Percentiles rank a stretch among this genome's conserved stretches.
These are phyloP conservation scores for Istiophorus platypterus DNA, from an alignment of 2,113 vertebrate species.

Conservation along the genomic window DNA sequence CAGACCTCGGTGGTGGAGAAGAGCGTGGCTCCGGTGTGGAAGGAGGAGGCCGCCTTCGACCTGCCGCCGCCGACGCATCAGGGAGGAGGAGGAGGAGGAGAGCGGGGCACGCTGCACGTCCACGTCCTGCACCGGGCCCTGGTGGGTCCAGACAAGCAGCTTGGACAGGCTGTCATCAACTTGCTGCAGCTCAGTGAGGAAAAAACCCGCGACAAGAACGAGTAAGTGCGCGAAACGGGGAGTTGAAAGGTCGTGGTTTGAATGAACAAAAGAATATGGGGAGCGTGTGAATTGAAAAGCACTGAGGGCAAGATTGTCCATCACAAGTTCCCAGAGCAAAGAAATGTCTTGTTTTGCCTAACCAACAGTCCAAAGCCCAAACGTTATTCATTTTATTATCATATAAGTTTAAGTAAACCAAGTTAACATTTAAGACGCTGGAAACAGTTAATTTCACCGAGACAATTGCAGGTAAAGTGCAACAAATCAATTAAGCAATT, in stretches of 20 bases:
- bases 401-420: neutral
- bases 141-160: conserved; percentile 92
- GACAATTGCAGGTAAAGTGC: no score
- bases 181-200: conserved; percentile 85
- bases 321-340: neutral
- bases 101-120: conserved; percentile 85
- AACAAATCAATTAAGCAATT: no score
- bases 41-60: conserved; percentile 94
- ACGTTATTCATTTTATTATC: neutral
- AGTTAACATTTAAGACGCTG: neutral
- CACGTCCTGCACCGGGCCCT: conserved; percentile 92
- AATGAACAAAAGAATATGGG: neutral
- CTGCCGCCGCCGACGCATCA: conserved; percentile 79
- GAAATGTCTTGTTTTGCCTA: neutral
- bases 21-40: conserved; percentile 89
- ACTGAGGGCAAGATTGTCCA: neutral
- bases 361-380: neutral
- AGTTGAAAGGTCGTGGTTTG: neutral
- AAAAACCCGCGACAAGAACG: conserved; percentile 82
- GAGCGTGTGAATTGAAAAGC: neutral
- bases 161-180: conserved; percentile 90
- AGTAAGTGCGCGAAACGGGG: conserved; percentile 83
- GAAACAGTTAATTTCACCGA: neutral
- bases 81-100: conserved; percentile 35
- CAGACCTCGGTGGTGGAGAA: conserved; percentile 93